Percentiles rank a stretch among this genome's conserved stretches.
These are phyloP conservation scores for Gasterosteus aculeatus DNA, from an alignment of 2,113 vertebrate genomes.

Conservation along the genomic window DNA sequence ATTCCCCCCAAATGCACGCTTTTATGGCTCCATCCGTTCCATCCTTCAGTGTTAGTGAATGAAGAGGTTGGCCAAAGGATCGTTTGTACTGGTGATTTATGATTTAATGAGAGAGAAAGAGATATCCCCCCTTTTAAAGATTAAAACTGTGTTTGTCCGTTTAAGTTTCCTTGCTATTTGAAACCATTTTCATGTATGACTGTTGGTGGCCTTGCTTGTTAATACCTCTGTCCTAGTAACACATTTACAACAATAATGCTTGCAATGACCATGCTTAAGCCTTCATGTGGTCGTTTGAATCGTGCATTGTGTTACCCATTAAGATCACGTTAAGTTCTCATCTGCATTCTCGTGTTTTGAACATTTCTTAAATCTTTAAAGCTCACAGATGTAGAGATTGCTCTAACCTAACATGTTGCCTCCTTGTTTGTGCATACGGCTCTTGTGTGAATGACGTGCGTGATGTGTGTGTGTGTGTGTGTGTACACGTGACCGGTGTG, in stretches of 20 bases:
- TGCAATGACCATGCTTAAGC: conserved; percentile 73
- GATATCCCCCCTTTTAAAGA: conserved; percentile 65
- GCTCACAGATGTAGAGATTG: conserved; percentile 21
- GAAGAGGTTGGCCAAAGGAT: conserved; percentile 88
- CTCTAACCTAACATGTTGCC: conserved; percentile 57
- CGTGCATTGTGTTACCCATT: conserved; percentile 56
- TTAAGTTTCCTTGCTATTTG: conserved; percentile 77
- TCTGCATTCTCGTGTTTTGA: conserved; percentile 72
- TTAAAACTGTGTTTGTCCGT: conserved; percentile 71
- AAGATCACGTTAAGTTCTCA: conserved; percentile 68
- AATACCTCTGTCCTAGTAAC: conserved; percentile 72
- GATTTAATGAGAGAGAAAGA: conserved; percentile 77
- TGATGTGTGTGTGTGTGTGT: conserved; percentile 34
- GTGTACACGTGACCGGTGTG: conserved; percentile 40
- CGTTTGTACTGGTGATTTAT: conserved; percentile 82
- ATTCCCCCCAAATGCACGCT: conserved; percentile 92
- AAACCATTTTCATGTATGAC: conserved; percentile 78
- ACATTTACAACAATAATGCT: conserved; percentile 70
- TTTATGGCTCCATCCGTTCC: conserved; percentile 86
- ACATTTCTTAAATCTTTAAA: conserved; percentile 66
- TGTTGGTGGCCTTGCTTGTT: conserved; percentile 81
- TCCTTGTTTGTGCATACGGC: conserved; percentile 67
- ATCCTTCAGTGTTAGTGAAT: conserved; percentile 89
- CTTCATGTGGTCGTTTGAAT: conserved; percentile 66
- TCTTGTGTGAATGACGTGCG: conserved; percentile 51